Percentiles rank a stretch among this genome's conserved stretches.
These are phyloP conservation scores for Recurvirostra avosetta DNA, from an alignment of 2,113 vertebrate genomes.

Conservation along the genomic window DNA sequence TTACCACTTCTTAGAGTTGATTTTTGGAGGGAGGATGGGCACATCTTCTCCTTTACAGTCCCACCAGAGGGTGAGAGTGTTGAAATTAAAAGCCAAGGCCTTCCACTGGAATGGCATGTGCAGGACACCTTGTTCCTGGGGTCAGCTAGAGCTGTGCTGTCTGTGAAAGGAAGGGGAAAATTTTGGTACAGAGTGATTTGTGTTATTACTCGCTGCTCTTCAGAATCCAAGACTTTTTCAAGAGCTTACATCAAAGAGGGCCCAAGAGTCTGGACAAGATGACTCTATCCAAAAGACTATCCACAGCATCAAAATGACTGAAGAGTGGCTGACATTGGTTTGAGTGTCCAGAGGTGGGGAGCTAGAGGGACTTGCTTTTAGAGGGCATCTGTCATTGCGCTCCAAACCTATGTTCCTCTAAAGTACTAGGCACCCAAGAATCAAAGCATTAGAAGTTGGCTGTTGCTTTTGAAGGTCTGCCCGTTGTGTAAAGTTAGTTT, in stretches of 20 bases:
- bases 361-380: background rate
- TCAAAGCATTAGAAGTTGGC: background rate
- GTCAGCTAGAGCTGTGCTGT: background rate
- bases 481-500: background rate
- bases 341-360: background rate
- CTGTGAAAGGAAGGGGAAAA: background rate
- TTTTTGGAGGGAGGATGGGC: background rate
- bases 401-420: background rate
- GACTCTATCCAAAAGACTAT: background rate
- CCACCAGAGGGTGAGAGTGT: background rate
- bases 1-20: background rate
- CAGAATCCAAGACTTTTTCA: background rate
- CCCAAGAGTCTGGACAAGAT: background rate
- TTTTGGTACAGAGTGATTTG: background rate
- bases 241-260: background rate
- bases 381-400: background rate
- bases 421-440: background rate
- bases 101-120: background rate
- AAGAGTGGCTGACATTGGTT: background rate
- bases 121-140: background rate
- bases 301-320: background rate
- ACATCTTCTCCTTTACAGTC: background rate
- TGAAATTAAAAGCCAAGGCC: background rate
- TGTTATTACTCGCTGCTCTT: background rate
- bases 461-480: background rate